Percentiles rank a stretch among this genome's conserved stretches.
Conservation (phyloP, 2,797 vertebrate genomes). For the Fistularia commersonii region DNA sequence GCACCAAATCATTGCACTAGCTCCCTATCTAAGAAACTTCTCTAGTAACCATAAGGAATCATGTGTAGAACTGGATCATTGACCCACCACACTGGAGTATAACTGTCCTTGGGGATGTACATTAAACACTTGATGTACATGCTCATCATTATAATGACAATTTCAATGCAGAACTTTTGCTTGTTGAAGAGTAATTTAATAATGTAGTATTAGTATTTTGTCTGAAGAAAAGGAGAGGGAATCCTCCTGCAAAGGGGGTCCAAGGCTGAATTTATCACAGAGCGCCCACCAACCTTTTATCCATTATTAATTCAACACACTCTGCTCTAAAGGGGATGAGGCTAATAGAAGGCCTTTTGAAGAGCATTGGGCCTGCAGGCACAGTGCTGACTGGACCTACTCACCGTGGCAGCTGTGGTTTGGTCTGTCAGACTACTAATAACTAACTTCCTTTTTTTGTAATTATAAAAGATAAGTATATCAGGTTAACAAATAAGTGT, state of each 20-base stretch:
- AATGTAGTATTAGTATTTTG: not conserved
- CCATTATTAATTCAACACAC: conserved; percentile 43
- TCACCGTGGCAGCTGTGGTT: conserved; percentile 29
- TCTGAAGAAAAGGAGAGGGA: conserved; percentile 1
- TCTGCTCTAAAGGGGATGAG: conserved; percentile 29
- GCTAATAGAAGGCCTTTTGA: conserved; percentile 12
- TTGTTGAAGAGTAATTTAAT: too few species aligned
- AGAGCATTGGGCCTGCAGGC: conserved; percentile 14
- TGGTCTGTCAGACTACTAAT: conserved; percentile 6
- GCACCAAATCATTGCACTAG: too few species aligned
- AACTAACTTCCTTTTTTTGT: conserved; percentile 19
- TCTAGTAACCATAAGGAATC: too few species aligned
- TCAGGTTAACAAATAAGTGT: too few species aligned
- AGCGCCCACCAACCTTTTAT: conserved; percentile 10
- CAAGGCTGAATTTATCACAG: conserved; percentile 14
- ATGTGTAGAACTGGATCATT: too few species aligned
- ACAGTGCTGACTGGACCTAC: conserved; percentile 41
- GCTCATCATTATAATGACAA: not conserved
- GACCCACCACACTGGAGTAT: too few species aligned
- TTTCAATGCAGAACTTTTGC: not conserved
- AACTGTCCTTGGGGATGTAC: too few species aligned
- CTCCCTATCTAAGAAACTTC: too few species aligned
- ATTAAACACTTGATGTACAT: not conserved
- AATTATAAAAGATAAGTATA: too few species aligned
- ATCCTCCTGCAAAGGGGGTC: conserved; percentile 1